Conservation (phyloP, 2,797 vertebrate species). For the Percopsis omiscomaycus region DNA sequence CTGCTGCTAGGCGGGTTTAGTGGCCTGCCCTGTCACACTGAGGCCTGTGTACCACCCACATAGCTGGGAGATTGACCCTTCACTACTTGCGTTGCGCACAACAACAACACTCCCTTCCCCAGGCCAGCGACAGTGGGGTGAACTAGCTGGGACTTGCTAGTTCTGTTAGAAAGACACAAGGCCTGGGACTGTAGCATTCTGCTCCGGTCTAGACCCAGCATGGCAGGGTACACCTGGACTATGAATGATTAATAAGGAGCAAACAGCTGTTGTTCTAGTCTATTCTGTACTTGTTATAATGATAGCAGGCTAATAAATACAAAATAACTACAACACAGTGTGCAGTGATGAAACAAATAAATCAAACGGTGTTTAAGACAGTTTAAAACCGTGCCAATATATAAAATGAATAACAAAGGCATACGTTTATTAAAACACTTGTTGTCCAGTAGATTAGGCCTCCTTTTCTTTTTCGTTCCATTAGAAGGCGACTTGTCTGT, state of each 20-base stretch:
- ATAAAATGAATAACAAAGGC: too few relatives aligned
- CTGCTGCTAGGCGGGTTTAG: too few relatives aligned
- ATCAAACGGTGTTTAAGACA: too few relatives aligned
- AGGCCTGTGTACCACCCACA: not conserved
- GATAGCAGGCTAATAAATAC: too few relatives aligned
- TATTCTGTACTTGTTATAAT: too few relatives aligned
- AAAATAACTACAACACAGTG: too few relatives aligned
- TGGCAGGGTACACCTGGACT: too few relatives aligned
- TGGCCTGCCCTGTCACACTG: not conserved
- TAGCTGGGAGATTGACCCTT: not conserved
- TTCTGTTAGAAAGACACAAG: conserved; percentile 16
- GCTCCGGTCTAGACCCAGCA: not conserved
- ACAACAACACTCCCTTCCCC: not conserved
- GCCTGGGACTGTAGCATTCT: not conserved
- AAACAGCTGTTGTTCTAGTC: too few relatives aligned
- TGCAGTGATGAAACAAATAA: too few relatives aligned
- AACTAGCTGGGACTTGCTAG: conserved; percentile 30
- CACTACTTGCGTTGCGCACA: not conserved
- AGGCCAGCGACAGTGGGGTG: conserved; percentile 8
- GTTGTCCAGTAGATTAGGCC: not conserved
- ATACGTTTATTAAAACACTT: too few relatives aligned
- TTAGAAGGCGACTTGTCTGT: conserved; percentile 22
- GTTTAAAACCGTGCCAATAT: too few relatives aligned
- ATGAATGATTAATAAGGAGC: too few relatives aligned
- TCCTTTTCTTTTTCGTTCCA: not conserved